A percentile compares a stretch with the other conserved stretches of the same genome.
Evolutionary conservation across 2,113 vertebrate species (phyloP).

Genomic region (Syrmaticus mikado): DNA sequence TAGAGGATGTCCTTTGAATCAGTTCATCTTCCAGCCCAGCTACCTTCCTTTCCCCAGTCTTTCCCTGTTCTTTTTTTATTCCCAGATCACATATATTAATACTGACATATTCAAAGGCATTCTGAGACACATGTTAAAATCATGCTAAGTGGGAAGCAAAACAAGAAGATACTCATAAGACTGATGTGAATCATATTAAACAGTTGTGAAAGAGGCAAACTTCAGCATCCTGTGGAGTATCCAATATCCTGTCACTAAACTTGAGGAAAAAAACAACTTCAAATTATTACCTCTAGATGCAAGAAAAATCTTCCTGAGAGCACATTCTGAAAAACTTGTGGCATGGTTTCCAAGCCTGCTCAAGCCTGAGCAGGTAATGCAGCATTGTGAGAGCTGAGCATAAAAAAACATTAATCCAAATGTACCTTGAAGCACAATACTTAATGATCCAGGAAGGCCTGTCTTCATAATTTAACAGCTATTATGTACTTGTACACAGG

Average conservation of each 20-base stretch:
- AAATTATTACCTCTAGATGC: neutral
- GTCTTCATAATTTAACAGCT: constrained; percentile 27
- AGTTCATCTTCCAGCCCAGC: neutral
- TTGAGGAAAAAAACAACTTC: neutral
- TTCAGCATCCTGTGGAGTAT: neutral
- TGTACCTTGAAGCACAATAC: neutral
- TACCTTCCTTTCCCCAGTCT: neutral
- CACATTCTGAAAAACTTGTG: neutral
- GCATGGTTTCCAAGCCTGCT: neutral
- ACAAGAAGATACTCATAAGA: neutral
- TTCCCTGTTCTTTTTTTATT: neutral
- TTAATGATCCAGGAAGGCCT: neutral
- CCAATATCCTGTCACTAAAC: neutral
- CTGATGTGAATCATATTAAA: constrained; percentile 26
- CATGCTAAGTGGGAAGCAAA: neutral
- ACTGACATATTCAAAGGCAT: neutral
- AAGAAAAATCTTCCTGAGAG: neutral
- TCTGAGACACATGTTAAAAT: neutral
- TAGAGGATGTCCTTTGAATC: constrained; percentile 32
- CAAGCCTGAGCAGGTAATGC: neutral
- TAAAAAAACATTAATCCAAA: neutral
- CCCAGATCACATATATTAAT: neutral
- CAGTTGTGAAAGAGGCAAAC: neutral
- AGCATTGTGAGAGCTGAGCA: constrained; percentile 2
- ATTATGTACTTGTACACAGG: constrained; percentile 15